A percentile compares a stretch with the other conserved stretches of the same genome.
Evolutionary conservation across 35 echinoderm and acorn worm genomes (phyloP).

Genomic region (Diadema setosum): DNA sequence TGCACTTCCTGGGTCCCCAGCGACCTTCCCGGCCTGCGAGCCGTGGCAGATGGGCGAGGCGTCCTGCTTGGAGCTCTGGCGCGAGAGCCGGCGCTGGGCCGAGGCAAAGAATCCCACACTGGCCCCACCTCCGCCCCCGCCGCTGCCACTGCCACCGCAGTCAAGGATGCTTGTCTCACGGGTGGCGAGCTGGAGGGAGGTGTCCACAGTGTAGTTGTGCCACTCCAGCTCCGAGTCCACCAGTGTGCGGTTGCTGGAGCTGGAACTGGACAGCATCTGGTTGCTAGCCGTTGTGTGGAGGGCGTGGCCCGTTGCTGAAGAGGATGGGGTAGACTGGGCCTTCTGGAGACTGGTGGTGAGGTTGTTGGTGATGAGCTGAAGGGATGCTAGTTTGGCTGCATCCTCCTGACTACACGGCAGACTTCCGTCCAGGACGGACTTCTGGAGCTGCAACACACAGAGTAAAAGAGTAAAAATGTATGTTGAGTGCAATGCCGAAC

Average conservation of each 20-base stretch:
- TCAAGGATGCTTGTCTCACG: slow-evolving; percentile 3
- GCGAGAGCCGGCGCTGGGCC: background rate
- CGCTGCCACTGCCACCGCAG: background rate
- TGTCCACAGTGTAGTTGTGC: background rate
- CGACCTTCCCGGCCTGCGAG: background rate
- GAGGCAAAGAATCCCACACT: background rate
- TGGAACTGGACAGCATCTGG: slow-evolving; percentile 21
- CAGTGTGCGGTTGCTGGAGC: background rate
- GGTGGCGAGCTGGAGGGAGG: background rate
- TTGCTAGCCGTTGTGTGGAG: background rate
- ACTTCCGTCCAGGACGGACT: slow-evolving; percentile 21
- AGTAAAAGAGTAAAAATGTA: background rate
- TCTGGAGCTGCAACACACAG: slow-evolving; percentile 26
- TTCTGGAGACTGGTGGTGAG: background rate
- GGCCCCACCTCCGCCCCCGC: background rate
- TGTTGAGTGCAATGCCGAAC: too few relatives aligned
- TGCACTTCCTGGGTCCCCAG: background rate
- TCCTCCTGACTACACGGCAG: slow-evolving; percentile 54
- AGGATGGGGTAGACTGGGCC: background rate
- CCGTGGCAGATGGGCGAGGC: background rate
- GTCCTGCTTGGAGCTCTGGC: slow-evolving; percentile 4
- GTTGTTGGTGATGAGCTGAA: slow-evolving; percentile 44
- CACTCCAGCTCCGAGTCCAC: background rate
- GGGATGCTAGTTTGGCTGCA: slow-evolving; percentile 49
- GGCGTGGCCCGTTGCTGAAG: background rate